phyloP scores from a whole-genome alignment of 2,113 vertebrate species.

The Pseudorasbora parva region DNA sequence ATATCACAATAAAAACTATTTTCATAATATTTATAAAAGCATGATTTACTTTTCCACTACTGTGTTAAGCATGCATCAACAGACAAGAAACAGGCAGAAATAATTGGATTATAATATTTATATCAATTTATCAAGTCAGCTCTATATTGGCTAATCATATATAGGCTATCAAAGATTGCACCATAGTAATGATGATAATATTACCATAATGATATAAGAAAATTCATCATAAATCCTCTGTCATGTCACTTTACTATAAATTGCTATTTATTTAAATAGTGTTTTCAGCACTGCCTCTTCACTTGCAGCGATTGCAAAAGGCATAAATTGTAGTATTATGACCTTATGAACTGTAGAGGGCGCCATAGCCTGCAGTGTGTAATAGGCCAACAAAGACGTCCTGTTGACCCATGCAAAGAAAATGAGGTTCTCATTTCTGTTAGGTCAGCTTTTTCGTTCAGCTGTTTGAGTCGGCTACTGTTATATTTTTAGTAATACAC shows the following conservation, averaged over 20 bases:
- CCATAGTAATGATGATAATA: background rate
- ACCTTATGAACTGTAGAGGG: slow-evolving; percentile 19
- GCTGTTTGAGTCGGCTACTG: background rate
- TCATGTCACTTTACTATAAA: background rate
- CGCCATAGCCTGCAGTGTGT: background rate
- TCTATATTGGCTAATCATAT: background rate
- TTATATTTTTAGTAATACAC: background rate
- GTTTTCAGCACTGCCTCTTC: background rate
- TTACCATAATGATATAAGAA: background rate
- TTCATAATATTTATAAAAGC: background rate
- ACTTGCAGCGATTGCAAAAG: background rate
- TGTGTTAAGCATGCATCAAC: background rate
- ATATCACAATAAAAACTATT: background rate
- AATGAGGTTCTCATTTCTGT: background rate
- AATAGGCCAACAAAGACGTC: background rate
- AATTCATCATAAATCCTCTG: background rate
- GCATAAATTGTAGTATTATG: background rate
- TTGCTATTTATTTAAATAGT: background rate
- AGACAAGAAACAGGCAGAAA: background rate
- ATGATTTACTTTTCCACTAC: background rate
- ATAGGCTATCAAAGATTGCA: background rate
- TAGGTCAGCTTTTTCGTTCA: background rate
- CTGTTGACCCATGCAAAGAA: background rate
- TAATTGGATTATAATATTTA: background rate
- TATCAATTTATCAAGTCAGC: background rate